Base-by-base conservation (phyloP, 2,113 vertebrate species). In the Martes martes region DNA sequence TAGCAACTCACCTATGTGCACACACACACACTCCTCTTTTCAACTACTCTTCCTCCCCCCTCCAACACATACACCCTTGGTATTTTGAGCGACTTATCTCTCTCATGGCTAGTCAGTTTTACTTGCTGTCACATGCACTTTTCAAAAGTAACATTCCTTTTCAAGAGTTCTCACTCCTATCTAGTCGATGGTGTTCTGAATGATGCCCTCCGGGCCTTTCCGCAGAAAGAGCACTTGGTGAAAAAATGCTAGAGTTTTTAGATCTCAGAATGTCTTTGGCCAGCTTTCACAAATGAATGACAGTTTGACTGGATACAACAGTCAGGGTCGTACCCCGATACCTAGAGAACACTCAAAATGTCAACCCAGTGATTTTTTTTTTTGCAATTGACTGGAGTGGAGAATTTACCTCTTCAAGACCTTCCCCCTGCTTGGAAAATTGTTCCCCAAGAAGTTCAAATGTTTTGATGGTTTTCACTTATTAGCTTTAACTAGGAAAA, bases 61-160 rank as follows among this genome's bases (percentile, higher is more conserved):
- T 7, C 7, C 4, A 45, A 65, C 45, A 19, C 33, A 28, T 33
- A 61, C 14, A 7, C 33, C 39, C 55, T n/a, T 31, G 55, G 42
- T 63, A 42, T 91, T 94, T 67, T n/a, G 24, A 47, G 69, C 45
- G 85, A 76, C 81, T 89, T 50, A 5, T 50, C 55, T 93, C 63
- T 92, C 61, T 74, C 84, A 69, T 31, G 31, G 23, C 28, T 57
- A 45, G 10, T 65, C 45, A 61, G 28, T 31, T 90, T 87, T 74
- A 28, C 42, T 92, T 33, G 76, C 76, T 95, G 57, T 85, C 26
- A 36, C 39, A 1, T 42, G 61, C 65, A 67, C 74, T 86, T 82
- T 90, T 93, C 50, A 93, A 86, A 96, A 96, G 80, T 65, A 88
- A 63, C 83, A 65, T 79, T 76, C 24, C 76, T 90, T 94, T 94